Evolutionary conservation across 2,113 vertebrate genomes (phyloP), one percentile per base, ranked within the genome.

Genomic region (Neolamprologus brichardi): DNA sequence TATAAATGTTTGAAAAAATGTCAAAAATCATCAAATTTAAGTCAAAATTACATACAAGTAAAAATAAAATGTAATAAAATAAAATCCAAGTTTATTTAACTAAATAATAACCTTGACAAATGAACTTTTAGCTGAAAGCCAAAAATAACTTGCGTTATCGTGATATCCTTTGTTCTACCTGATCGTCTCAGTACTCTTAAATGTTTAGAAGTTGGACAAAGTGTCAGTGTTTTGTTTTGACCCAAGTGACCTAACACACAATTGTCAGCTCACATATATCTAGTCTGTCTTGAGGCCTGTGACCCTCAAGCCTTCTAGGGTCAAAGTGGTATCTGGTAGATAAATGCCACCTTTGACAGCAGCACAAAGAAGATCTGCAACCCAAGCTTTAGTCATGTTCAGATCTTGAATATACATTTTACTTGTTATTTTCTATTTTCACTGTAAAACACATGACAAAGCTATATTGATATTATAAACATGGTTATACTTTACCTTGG

Each of bases 401-500:
- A 49, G 54, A 88, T 70, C 28, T 52, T 4, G 7, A 80, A 53
- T 44, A 46, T 53, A 5, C 6, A 9, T 51, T 46, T 34, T 78
- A 18, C 7, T 18, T 1, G 23, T 17, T 23, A 37, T 20, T 60
- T 20, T 78, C 20, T 77, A n/a, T 77, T 60, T n/a, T 1, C 15
- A 81, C 4, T 9, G 28, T 51, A 23, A 67, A 7, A 0, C 17
- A 37, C 12, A 49, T 1, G 44, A 7, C 6, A 49, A 75, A 75
- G 67, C 14, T 72, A 10, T 17, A 25, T 25, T 44, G 8, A 44
- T 25, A 0, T 44, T 23, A n/a, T 62, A 23, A 18, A 18, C 13
- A 6, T 78, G 2, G 41, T 32, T 70, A 4, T 25, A 44, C 6
- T 60, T 86, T 96, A 99, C 97, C 96, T 51, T 95, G 96, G 64